These are phyloP conservation scores for Percina caprodes DNA, from an alignment of 2,113 vertebrate genomes.

Conservation along the genomic window DNA sequence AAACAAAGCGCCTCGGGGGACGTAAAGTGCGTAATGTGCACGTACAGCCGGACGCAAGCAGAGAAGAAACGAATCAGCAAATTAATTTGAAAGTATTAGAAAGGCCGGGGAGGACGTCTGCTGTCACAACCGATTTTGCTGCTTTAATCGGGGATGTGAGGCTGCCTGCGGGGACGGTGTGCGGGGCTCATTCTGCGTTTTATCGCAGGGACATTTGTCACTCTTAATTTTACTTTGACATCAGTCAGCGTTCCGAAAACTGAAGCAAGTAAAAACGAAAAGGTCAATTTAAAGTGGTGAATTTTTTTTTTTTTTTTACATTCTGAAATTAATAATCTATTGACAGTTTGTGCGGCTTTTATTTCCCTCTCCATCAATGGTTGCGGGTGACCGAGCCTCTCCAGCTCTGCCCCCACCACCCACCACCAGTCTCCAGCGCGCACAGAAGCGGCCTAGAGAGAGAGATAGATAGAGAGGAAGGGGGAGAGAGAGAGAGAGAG, in stretches of 20 bases:
- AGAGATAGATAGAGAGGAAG: background rate
- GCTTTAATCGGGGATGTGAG: constrained; percentile 69
- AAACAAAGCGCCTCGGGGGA: constrained; percentile 75
- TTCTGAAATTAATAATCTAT: background rate
- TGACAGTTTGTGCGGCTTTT: background rate
- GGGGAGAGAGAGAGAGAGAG: background rate
- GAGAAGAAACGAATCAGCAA: constrained; percentile 73
- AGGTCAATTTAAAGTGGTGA: background rate
- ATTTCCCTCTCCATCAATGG: background rate
- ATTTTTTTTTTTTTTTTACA: constrained; percentile 1
- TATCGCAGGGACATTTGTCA: background rate
- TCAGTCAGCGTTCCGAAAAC: background rate
- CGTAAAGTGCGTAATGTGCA: constrained; percentile 53
- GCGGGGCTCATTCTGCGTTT: constrained; percentile 24
- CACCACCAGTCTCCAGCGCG: constrained; percentile 52
- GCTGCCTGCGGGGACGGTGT: constrained; percentile 56
- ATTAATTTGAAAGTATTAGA: constrained; percentile 76
- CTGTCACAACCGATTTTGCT: constrained; percentile 81
- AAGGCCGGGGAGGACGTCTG: constrained; percentile 77
- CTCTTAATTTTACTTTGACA: background rate
- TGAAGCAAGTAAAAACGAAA: background rate
- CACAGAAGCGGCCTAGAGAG: constrained; percentile 33
- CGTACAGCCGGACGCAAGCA: constrained; percentile 71
- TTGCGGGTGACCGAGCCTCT: constrained; percentile 41
- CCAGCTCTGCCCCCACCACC: constrained; percentile 39